Conservation (phyloP, 53 echinoderm and acorn worm species). For the Echinometra lucunter region DNA sequence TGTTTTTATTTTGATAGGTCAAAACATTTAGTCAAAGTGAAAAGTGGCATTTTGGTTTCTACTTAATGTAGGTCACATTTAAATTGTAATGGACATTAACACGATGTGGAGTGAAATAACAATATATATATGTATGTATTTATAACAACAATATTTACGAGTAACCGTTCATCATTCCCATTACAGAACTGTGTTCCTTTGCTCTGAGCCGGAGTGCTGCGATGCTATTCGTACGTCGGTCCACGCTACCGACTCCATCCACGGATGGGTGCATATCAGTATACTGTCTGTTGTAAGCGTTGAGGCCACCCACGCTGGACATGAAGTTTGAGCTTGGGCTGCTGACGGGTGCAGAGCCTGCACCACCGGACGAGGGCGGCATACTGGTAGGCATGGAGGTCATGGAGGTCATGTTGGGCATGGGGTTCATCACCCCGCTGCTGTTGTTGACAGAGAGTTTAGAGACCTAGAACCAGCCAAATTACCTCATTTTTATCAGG, state of each 20-base stretch:
- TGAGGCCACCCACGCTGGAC: constrained; percentile 82
- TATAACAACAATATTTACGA: constrained; percentile 72
- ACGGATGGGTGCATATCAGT: constrained; percentile 77
- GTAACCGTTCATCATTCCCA: constrained; percentile 97
- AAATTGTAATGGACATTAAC: background rate
- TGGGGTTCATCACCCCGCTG: constrained; percentile 75
- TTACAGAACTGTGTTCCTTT: constrained; percentile 93
- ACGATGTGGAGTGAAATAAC: constrained; percentile 39
- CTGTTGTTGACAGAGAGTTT: constrained; percentile 92
- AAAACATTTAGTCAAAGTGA: background rate
- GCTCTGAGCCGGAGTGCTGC: constrained; percentile 93
- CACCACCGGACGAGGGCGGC: constrained; percentile 74
- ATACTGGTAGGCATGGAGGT: constrained; percentile 74
- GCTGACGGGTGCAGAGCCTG: constrained; percentile 65
- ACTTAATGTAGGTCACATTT: background rate
- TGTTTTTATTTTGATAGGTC: background rate
- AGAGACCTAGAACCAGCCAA: constrained; percentile 90
- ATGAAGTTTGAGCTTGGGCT: constrained; percentile 73
- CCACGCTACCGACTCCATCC: constrained; percentile 76
- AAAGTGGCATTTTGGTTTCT: background rate
- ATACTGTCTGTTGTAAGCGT: constrained; percentile 92
- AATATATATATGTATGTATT: constrained; percentile 47
- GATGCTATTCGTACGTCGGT: constrained; percentile 94
- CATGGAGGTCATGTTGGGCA: constrained; percentile 65
- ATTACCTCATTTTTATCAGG: no score